Percentiles rank a stretch among this genome's conserved stretches.
phyloP scores from a whole-genome alignment of 2,113 vertebrate genomes.

The Stegastes partitus region DNA sequence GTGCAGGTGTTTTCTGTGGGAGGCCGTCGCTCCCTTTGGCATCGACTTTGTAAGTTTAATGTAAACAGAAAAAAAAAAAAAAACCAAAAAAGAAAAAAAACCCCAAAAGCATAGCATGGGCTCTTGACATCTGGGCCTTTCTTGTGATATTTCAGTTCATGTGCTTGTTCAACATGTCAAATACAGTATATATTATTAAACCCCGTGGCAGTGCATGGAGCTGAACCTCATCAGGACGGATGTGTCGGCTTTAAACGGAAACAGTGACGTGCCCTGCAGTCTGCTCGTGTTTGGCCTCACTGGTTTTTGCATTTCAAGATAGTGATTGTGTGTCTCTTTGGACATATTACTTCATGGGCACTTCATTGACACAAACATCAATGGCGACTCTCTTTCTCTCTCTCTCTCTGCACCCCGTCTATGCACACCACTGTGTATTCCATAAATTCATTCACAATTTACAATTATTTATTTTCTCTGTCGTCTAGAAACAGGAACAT shows the following conservation, averaged over 20 bases:
- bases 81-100: no score
- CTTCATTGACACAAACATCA: constrained; percentile 17
- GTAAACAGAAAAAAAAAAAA: no score
- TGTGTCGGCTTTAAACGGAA: constrained; percentile 11
- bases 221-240: constrained; percentile 6
- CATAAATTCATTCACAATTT: constrained; percentile 79
- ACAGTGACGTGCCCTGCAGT: constrained; percentile 30
- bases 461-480: constrained; percentile 72
- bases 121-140: background rate
- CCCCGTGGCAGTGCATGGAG: constrained; percentile 34
- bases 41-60: no score
- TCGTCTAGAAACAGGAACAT: constrained; percentile 66
- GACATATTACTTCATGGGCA: constrained; percentile 18
- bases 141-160: background rate
- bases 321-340: constrained; percentile 62
- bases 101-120: no score
- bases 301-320: constrained; percentile 55
- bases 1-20: no score
- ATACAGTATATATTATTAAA: background rate
- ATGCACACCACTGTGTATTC: constrained; percentile 73
- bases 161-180: background rate
- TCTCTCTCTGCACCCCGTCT: constrained; percentile 29
- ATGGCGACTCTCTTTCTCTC: background rate
- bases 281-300: constrained; percentile 29
- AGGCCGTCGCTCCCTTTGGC: no score